phyloP scores from a whole-genome alignment of 1,140 invertebrate species.

The Octopus bimaculoides region DNA sequence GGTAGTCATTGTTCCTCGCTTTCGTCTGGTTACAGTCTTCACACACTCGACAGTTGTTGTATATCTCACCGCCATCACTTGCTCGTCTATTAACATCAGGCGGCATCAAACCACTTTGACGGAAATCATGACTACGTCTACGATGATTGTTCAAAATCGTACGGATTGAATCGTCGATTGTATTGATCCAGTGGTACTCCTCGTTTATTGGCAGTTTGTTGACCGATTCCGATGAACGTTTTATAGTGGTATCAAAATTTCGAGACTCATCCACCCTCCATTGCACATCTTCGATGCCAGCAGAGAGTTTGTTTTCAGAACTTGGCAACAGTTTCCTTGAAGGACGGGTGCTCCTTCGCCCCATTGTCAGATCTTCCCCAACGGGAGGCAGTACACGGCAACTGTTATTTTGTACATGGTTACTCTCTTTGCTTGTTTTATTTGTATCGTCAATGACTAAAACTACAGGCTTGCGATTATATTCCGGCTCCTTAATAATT shows the following conservation, averaged over 20 bases:
- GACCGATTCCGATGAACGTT: not conserved
- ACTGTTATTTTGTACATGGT: too few relatives aligned
- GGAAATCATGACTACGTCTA: slow-evolving; percentile 6
- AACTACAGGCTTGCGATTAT: too few relatives aligned
- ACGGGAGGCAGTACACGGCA: too few relatives aligned
- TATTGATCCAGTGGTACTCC: not conserved
- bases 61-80: slow-evolving; percentile 1
- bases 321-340: not conserved
- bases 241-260: not conserved
- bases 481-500: too few relatives aligned
- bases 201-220: not conserved
- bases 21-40: not conserved
- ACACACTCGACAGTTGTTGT: not conserved
- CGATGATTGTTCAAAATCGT: not conserved
- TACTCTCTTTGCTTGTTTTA: too few relatives aligned
- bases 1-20: not conserved
- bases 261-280: not conserved
- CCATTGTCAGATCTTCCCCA: too few relatives aligned
- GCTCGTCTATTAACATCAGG: not conserved
- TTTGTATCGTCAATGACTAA: too few relatives aligned
- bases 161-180: slow-evolving; percentile 1
- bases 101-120: not conserved
- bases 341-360: not conserved
- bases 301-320: not conserved
- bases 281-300: not conserved